Evolutionary conservation across 2,113 vertebrate genomes (phyloP).

Genomic region (Apteryx owenii): DNA sequence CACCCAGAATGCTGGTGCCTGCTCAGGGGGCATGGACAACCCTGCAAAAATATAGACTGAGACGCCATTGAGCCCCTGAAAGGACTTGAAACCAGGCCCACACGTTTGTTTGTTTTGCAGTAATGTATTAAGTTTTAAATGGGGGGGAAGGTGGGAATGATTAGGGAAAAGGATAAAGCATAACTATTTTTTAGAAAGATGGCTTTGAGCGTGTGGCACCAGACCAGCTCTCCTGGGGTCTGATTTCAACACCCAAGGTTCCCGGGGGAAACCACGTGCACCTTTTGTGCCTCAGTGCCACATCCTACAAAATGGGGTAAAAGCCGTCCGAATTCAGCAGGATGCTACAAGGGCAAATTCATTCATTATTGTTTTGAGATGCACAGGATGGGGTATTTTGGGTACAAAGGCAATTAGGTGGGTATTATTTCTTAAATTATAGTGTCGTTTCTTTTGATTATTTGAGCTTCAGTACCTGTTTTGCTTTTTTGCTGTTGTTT

Average conservation of each 20-base stretch:
- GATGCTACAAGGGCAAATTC: not conserved
- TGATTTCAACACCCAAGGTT: not conserved
- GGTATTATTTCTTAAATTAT: not conserved
- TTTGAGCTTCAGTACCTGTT: not conserved
- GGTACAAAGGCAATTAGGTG: not conserved
- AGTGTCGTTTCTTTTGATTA: too few species aligned
- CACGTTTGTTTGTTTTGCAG: not conserved
- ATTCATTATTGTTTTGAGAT: not conserved
- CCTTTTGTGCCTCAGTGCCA: not conserved
- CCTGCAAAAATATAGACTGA: too few species aligned
- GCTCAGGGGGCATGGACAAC: not conserved
- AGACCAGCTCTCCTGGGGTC: not conserved
- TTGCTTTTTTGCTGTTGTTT: not conserved
- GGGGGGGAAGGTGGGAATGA: not conserved
- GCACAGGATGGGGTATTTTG: too few species aligned
- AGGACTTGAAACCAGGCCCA: too few species aligned
- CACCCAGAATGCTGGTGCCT: too few species aligned
- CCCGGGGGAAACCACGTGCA: not conserved
- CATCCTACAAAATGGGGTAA: not conserved
- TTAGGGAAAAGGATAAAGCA: not conserved
- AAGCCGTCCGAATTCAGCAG: not conserved
- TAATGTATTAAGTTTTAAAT: not conserved
- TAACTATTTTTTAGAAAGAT: not conserved
- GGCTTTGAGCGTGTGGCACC: not conserved
- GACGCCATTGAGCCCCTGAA: too few species aligned